A percentile compares a stretch with the other conserved stretches of the same genome.
These are phyloP conservation scores for Conger conger DNA, from an alignment of 2,113 vertebrate genomes.

Conservation along the genomic window DNA sequence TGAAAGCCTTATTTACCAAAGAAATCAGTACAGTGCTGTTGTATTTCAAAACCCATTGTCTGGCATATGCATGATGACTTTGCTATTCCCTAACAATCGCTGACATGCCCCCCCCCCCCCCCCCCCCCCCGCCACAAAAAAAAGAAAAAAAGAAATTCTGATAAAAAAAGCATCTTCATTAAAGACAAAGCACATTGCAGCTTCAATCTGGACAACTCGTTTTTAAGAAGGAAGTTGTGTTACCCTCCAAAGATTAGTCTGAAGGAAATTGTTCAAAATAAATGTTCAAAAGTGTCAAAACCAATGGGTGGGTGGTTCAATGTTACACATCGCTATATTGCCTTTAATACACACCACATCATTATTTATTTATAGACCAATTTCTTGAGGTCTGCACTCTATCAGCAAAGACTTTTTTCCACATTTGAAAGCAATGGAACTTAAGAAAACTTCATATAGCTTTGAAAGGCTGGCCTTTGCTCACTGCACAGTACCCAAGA, in stretches of 20 bases:
- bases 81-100: too few relatives aligned
- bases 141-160: too few relatives aligned
- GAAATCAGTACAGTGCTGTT: too few relatives aligned
- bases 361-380: conserved; percentile 6
- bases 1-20: too few relatives aligned
- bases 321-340: background rate
- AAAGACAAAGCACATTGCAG: background rate
- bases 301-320: background rate
- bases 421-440: background rate
- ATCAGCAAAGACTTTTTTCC: background rate
- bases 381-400: background rate
- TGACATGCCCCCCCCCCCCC: too few relatives aligned
- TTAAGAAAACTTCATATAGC: background rate
- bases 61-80: too few relatives aligned
- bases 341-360: background rate
- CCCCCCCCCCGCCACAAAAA: too few relatives aligned
- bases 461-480: background rate
- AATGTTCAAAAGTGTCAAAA: background rate
- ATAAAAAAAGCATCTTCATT: background rate
- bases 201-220: background rate
- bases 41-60: too few relatives aligned
- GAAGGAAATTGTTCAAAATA: background rate
- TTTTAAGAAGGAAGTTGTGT: background rate
- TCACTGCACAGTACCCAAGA: background rate
- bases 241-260: background rate